A percentile compares a stretch with the other conserved stretches of the same genome.
These are phyloP conservation scores for Escarpia spicata DNA, from an alignment of 2,888 invertebrate genomes.

Conservation along the genomic window DNA sequence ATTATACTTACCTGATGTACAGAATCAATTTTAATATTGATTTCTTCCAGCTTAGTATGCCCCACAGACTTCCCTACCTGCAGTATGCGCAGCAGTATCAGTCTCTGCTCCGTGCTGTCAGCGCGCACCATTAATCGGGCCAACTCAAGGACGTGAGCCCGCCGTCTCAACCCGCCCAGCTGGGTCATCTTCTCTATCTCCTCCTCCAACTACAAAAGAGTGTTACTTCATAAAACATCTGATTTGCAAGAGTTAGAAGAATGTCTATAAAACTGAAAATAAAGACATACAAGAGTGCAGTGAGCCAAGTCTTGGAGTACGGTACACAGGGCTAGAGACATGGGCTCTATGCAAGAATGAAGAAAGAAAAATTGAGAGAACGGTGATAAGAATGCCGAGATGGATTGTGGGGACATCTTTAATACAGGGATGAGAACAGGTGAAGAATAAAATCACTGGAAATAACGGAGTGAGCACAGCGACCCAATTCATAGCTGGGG, in stretches of 20 bases:
- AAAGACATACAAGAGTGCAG: neutral
- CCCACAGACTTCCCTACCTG: conserved; percentile 65
- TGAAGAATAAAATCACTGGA: too few species aligned
- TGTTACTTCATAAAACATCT: neutral
- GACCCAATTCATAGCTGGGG: too few species aligned
- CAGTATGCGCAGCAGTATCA: conserved; percentile 79
- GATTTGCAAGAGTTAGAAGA: neutral
- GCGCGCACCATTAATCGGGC: conserved; percentile 89
- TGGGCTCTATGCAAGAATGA: too few species aligned
- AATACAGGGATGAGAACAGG: too few species aligned
- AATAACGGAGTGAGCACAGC: too few species aligned
- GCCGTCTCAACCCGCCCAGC: conserved; percentile 79
- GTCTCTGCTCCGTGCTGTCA: conserved; percentile 78
- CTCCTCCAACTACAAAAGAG: conserved; percentile 77
- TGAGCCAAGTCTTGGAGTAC: too few species aligned
- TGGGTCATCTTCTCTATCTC: conserved; percentile 83
- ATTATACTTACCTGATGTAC: neutral
- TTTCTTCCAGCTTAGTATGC: too few species aligned
- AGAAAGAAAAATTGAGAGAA: too few species aligned
- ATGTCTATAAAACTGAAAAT: conserved; percentile 18
- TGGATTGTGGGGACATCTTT: too few species aligned
- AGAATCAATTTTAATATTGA: neutral
- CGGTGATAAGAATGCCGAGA: too few species aligned
- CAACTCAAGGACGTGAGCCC: conserved; percentile 86
- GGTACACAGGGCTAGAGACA: too few species aligned